phyloP scores from a whole-genome alignment of 2,797 vertebrate genomes.

The Denticeps clupeoides region DNA sequence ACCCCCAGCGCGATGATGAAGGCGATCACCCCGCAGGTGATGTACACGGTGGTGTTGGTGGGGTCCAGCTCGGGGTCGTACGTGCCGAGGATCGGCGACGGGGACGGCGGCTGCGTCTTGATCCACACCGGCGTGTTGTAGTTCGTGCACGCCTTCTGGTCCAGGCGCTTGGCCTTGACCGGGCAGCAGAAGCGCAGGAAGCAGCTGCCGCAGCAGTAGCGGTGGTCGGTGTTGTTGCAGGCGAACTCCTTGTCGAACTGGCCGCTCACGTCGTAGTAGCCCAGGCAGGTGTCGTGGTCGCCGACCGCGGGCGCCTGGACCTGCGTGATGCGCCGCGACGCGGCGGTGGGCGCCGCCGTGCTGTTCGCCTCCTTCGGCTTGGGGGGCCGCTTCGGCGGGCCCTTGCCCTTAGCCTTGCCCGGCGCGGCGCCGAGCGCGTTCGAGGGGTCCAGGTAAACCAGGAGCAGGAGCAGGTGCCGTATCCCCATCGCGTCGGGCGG shows the following conservation, averaged over 20 bases:
- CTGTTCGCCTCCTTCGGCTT: constrained; percentile 56
- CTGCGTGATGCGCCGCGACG: constrained; percentile 48
- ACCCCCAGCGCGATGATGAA: constrained; percentile 85
- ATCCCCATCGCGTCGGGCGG: constrained; percentile 54
- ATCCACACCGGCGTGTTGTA: constrained; percentile 89
- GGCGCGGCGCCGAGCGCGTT: constrained; percentile 49
- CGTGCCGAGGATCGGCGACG: constrained; percentile 69
- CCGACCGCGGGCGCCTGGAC: constrained; percentile 46
- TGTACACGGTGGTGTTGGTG: constrained; percentile 95
- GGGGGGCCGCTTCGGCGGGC: constrained; percentile 34
- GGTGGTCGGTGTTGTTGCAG: constrained; percentile 93
- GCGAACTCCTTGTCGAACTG: constrained; percentile 93
- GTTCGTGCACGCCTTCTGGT: constrained; percentile 87
- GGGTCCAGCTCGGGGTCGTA: constrained; percentile 90
- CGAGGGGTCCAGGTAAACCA: constrained; percentile 61
- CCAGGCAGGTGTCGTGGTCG: constrained; percentile 83
- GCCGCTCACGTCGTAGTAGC: constrained; percentile 95
- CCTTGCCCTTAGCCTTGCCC: constrained; percentile 46
- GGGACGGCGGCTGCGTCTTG: constrained; percentile 70
- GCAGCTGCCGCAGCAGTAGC: constrained; percentile 95
- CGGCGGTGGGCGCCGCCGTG: constrained; percentile 44
- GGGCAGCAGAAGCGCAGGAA: constrained; percentile 96
- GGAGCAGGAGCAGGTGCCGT: constrained; percentile 60
- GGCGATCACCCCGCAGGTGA: constrained; percentile 87
- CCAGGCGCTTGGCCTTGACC: constrained; percentile 81